Conservation (phyloP, 2,888 invertebrate genomes). For the Eupithecia pulchellata region DNA sequence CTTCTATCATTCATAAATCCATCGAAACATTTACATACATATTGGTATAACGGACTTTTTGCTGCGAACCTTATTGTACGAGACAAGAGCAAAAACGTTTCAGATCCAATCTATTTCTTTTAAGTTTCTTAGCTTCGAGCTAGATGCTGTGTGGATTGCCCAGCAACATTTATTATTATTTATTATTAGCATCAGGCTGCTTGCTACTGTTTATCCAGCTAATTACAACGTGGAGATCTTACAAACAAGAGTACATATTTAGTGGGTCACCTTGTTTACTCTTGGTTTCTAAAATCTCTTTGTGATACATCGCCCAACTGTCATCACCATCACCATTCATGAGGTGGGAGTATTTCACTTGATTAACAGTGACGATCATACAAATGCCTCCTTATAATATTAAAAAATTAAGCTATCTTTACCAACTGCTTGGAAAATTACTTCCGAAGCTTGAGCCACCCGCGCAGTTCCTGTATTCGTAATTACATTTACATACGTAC, state of each 20-base stretch:
- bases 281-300: too few relatives aligned
- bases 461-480: background rate
- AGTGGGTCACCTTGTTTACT: too few relatives aligned
- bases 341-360: too few relatives aligned
- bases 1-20: constrained; percentile 13
- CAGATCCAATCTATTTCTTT: background rate
- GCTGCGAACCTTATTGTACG: background rate
- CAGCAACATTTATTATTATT: background rate
- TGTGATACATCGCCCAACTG: background rate
- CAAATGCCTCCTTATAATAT: too few relatives aligned
- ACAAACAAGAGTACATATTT: background rate
- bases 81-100: background rate
- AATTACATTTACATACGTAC: background rate
- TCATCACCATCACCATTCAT: too few relatives aligned
- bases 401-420: too few relatives aligned
- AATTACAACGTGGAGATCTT: background rate
- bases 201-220: background rate
- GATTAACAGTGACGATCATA: too few relatives aligned
- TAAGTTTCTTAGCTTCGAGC: too few relatives aligned
- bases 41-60: background rate
- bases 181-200: background rate
- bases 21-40: constrained; percentile 3
- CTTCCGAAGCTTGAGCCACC: background rate
- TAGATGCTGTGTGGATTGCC: background rate
- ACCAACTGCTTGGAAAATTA: background rate